These are phyloP conservation scores for Ostrea denselamellosa DNA, from an alignment of 1,140 invertebrate species.

Conservation along the genomic window DNA sequence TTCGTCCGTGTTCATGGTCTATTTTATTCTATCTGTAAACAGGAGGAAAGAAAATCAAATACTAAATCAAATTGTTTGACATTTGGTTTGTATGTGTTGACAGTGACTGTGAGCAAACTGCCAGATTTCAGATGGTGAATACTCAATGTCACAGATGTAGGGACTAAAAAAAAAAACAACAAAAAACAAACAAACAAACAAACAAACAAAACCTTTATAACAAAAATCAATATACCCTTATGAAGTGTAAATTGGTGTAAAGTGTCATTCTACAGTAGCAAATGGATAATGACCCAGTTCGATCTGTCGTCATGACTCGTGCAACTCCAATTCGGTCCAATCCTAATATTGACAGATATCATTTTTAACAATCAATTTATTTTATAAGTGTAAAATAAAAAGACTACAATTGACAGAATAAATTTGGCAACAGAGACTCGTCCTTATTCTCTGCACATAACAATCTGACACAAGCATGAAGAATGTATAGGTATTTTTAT, in stretches of 20 bases:
- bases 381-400: background rate
- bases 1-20: conserved; percentile 49
- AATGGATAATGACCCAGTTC: no score
- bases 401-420: background rate
- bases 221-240: background rate
- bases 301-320: no score
- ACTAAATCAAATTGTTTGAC: background rate
- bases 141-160: background rate
- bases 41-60: background rate
- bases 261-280: background rate
- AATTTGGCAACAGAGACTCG: background rate
- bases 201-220: background rate
- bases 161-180: background rate
- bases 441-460: background rate
- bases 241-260: background rate
- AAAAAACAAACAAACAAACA: no score
- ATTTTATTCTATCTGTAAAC: background rate
- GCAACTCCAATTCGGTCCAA: no score
- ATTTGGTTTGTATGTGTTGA: background rate
- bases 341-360: background rate
- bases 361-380: conserved; percentile 23
- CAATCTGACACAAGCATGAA: background rate
- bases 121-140: background rate
- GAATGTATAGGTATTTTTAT: conserved; percentile 21
- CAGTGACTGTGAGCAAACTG: background rate